Evolutionary conservation across 2,888 invertebrate species (phyloP).

Genomic region (Metopia argyrocephala): DNA sequence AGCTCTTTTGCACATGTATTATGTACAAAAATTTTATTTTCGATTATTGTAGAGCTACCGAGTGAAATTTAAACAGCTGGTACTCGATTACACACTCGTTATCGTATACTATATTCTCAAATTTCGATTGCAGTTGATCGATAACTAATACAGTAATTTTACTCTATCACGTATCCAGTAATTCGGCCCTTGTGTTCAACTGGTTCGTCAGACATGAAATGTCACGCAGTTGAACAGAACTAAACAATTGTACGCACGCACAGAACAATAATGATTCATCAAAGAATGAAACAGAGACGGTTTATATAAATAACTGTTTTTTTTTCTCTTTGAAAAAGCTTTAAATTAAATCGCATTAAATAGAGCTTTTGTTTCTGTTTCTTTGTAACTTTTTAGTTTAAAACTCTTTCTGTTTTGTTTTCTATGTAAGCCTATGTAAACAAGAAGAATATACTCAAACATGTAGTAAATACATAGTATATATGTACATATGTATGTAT

Average conservation of each 20-base stretch:
- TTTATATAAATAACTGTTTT: conserved; percentile 12
- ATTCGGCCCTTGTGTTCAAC: too few relatives aligned
- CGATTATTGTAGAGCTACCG: background rate
- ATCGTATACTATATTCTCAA: background rate
- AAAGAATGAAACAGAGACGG: too few relatives aligned
- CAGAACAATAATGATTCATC: too few relatives aligned
- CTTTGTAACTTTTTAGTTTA: background rate
- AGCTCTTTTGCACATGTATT: background rate
- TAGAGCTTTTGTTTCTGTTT: conserved; percentile 1
- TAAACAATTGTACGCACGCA: too few relatives aligned
- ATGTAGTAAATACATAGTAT: background rate
- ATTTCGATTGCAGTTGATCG: background rate
- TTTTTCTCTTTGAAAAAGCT: conserved; percentile 37
- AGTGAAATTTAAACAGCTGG: background rate
- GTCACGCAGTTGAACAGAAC: too few relatives aligned
- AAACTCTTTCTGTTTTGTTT: background rate
- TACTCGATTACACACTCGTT: background rate
- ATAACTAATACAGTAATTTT: background rate
- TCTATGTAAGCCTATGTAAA: too few relatives aligned
- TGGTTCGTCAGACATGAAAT: too few relatives aligned
- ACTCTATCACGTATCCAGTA: too few relatives aligned
- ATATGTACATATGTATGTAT: conserved; percentile 17
- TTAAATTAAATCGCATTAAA: conserved; percentile 44
- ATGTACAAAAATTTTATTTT: background rate
- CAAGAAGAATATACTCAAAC: background rate